These are phyloP conservation scores for Lycophotia porphyrea DNA, from an alignment of 2,888 invertebrate genomes.

Conservation along the genomic window DNA sequence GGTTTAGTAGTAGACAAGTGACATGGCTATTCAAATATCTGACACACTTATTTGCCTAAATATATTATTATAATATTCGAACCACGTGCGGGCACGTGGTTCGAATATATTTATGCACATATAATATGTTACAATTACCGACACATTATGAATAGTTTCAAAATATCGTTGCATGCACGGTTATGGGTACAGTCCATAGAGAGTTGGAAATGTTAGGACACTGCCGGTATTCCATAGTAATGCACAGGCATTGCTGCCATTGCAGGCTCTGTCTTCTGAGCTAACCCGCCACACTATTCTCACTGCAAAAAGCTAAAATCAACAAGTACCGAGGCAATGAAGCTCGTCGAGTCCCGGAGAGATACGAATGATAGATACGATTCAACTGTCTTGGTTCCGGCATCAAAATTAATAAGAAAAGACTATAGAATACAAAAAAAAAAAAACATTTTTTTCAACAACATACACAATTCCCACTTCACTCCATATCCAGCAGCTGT, in stretches of 20 bases:
- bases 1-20: slow-evolving; percentile 11
- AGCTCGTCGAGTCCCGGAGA: not conserved
- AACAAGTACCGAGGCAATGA: not conserved
- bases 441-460: too few relatives aligned
- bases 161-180: slow-evolving; percentile 26
- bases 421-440: not conserved
- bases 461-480: not conserved
- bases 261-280: not conserved
- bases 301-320: not conserved
- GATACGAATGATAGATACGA: too few relatives aligned
- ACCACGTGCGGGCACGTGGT: slow-evolving; percentile 29
- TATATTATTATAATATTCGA: too few relatives aligned
- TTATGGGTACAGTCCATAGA: slow-evolving; percentile 11
- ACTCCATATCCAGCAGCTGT: not conserved
- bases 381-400: not conserved
- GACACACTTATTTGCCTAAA: slow-evolving; percentile 42
- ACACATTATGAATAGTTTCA: slow-evolving; percentile 35
- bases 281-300: not conserved
- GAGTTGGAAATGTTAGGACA: slow-evolving; percentile 18
- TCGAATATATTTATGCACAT: too few relatives aligned
- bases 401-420: not conserved
- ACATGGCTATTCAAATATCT: slow-evolving; percentile 50
- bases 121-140: slow-evolving; percentile 38
- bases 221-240: slow-evolving; percentile 13
- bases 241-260: not conserved